Evolutionary conservation across 2,797 vertebrate species (phyloP).

Genomic region (Hylomyscus alleni): DNA sequence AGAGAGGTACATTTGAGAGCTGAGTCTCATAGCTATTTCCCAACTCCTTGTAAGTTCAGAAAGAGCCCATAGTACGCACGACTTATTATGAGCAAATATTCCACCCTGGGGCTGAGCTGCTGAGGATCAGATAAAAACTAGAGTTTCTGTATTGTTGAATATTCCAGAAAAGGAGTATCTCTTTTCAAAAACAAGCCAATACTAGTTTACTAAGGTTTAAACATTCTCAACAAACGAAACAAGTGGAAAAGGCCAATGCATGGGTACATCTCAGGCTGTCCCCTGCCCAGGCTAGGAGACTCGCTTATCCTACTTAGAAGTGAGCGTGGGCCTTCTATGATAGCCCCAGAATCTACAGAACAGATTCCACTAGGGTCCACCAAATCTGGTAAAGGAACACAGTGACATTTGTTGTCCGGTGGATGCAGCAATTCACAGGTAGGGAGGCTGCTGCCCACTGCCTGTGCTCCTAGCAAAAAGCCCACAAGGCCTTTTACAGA

Average conservation of each 20-base stretch:
- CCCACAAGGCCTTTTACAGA: background rate
- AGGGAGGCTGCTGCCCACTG: background rate
- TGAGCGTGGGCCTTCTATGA: background rate
- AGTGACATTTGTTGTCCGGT: slow-evolving; percentile 54
- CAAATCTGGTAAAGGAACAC: background rate
- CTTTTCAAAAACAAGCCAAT: background rate
- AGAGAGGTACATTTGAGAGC: slow-evolving; percentile 30
- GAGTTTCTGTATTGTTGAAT: background rate
- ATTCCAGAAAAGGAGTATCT: background rate
- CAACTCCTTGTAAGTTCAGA: slow-evolving; percentile 15
- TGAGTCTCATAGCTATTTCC: background rate
- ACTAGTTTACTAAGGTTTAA: background rate
- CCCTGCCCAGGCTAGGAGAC: fast-evolving
- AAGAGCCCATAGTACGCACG: background rate
- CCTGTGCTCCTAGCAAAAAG: background rate
- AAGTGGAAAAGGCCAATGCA: slow-evolving; percentile 49
- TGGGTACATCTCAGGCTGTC: background rate
- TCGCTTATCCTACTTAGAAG: background rate
- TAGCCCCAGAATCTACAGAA: background rate
- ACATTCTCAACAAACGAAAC: background rate
- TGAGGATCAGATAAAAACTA: slow-evolving; percentile 33
- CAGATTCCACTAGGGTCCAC: background rate
- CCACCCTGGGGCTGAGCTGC: background rate
- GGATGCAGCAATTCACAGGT: slow-evolving; percentile 1
- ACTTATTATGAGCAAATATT: background rate